Base-by-base conservation (phyloP, 2,113 vertebrate genomes). In the Varanus komodoensis region DNA sequence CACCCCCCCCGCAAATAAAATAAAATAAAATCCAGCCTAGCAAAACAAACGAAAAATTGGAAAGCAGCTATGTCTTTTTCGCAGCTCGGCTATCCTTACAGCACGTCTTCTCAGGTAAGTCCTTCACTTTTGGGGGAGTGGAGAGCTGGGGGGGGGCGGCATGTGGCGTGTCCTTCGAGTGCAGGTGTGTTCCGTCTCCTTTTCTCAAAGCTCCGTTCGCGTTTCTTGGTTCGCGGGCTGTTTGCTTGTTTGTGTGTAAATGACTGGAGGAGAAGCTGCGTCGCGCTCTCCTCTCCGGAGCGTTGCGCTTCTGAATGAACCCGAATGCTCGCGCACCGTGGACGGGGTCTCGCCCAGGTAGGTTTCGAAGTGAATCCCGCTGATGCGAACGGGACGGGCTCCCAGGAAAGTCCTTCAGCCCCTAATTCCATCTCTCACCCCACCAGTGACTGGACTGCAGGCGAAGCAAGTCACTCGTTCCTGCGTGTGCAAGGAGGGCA, bases 11-110 rank as follows among this genome's bases (percentile, higher is more conserved):
- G 5, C 7, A 48, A 25, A 19, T 19, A 52, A 14, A n/a, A 57
- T 29, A 44, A 44, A 44, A 44, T 44, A 44, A 44, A 44, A 44
- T 44, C 38, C 38, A 44, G 38, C 3, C 38, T 44, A 44, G 38
- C 38, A 15, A 57, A 82, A 82, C 17, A 75, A 38, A 15, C 14
- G 34, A 57, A 19, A 97, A 98, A 98, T 97, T 93, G 95, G 96
- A 97, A 97, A 97, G 98, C 97, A 95, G 97, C 97, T 92, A 99
- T 99, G 99, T 99, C 99, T 97, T 99, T 99, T 98, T 98, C 99
- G 88, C 99, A 99, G 97, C 99, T 99, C 96, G 99, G 99, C 98
- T 99, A 99, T 94, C 98, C 99, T 54, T 99, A 99, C 95, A 98
- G 98, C 97, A 97, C 98, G 96, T 97, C 98, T 96, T 98, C 99